These are phyloP conservation scores for Gadopsis bispinosus DNA, from an alignment of 2,797 vertebrate genomes.

Conservation along the genomic window DNA sequence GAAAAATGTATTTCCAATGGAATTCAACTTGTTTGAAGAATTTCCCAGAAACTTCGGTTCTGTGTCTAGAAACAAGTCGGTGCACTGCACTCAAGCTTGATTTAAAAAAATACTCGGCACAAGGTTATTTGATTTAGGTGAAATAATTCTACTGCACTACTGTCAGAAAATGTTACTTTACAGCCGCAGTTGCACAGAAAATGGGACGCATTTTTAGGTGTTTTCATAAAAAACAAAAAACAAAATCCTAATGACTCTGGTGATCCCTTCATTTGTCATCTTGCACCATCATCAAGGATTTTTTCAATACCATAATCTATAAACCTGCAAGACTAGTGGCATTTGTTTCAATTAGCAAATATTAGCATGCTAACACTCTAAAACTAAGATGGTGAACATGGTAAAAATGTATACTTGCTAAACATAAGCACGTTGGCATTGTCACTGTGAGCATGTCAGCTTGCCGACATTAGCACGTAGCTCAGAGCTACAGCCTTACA, in stretches of 20 bases:
- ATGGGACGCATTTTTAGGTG: no score
- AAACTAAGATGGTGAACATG: not conserved
- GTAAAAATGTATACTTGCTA: not conserved
- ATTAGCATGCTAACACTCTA: not conserved
- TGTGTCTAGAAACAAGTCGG: no score
- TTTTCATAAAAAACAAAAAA: no score
- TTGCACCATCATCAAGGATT: not conserved
- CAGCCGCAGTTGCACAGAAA: no score
- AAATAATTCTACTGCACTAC: not conserved
- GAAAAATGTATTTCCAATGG: not conserved
- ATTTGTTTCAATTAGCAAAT: not conserved
- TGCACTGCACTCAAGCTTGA: not conserved
- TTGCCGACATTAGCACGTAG: not conserved
- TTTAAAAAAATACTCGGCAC: not conserved
- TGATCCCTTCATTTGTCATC: not conserved
- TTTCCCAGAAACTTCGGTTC: not conserved
- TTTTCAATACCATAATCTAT: not conserved
- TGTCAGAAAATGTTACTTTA: not conserved
- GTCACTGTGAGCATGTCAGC: not conserved
- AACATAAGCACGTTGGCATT: not conserved
- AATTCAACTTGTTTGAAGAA: not conserved
- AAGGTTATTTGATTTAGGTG: not conserved
- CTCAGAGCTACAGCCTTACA: slow-evolving; percentile 11
- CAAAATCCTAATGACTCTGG: not conserved
- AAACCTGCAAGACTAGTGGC: not conserved